Base-by-base conservation (phyloP, 2,113 vertebrate genomes). In the Xenopus tropicalis region DNA sequence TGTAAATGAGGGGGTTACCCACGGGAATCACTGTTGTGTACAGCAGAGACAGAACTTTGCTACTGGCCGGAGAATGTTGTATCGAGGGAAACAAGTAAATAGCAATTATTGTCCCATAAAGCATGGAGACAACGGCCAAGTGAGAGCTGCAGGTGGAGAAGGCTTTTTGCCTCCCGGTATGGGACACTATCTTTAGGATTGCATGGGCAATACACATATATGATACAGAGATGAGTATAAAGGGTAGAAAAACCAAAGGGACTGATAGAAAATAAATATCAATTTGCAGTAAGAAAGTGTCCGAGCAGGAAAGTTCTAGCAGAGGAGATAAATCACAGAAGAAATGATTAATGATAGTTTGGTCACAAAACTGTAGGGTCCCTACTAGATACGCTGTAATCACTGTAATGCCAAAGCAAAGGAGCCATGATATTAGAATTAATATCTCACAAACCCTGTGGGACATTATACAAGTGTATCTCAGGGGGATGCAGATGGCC, bases 101-200 rank as follows among this genome's bases (percentile, higher is more conserved):
- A 58, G 19, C 56, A 14, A 69, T n/a, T 37, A 69, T 29, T 11
- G 23, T 42, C 24, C 67, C 67, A 43, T 57, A 69, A n/a, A 42
- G 57, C 52, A 69, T 69, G 13, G 52, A 42, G 17, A 69, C 67
- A 1, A 69, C 67, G 37, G 9, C 8, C 24, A 69, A 24, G 9
- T 72, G 70, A 13, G 70, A 54, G n/a, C 70, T 72, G 11, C 70
- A 72, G 22, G 70, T n/a, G n/a, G n/a, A n/a, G n/a, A n/a, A n/a
- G n/a, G n/a, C n/a, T n/a, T n/a, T n/a, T n/a, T n/a, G n/a, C n/a
- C n/a, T n/a, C n/a, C n/a, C n/a, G n/a, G n/a, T n/a, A n/a, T n/a
- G n/a, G n/a, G n/a, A n/a, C n/a, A n/a, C n/a, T n/a, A n/a, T n/a
- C n/a, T n/a, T n/a, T n/a, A n/a, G n/a, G n/a, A n/a, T n/a, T n/a